Evolutionary conservation across 2,113 vertebrate species (phyloP).

Genomic region (Vulpes vulpes): DNA sequence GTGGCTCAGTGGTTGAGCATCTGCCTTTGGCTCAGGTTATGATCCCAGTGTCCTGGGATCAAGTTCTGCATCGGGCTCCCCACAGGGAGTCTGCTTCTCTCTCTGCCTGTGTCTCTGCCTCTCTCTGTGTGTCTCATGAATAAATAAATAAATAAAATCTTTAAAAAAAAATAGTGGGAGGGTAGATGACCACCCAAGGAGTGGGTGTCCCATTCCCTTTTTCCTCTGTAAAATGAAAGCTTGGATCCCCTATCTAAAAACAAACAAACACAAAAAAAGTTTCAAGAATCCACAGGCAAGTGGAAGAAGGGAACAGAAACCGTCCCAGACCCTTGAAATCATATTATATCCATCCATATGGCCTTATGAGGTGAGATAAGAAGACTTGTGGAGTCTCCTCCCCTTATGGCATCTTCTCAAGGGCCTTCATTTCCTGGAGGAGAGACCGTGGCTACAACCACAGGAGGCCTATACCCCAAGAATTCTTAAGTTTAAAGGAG

Average conservation of each 20-base stretch:
- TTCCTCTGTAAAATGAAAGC: not conserved
- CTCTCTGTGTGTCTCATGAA: too few relatives aligned
- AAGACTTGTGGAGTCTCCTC: not conserved
- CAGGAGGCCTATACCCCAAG: not conserved
- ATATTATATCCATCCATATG: not conserved
- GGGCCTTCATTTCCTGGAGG: not conserved
- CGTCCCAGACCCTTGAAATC: not conserved
- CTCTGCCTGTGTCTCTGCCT: too few relatives aligned
- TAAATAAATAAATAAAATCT: too few relatives aligned
- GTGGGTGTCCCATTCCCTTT: not conserved
- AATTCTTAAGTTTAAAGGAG: not conserved
- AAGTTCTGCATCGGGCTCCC: too few relatives aligned
- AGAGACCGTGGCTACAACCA: not conserved
- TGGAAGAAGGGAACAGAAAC: not conserved
- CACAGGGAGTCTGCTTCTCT: too few relatives aligned
- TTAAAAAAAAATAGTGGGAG: not conserved
- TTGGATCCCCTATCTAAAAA: not conserved
- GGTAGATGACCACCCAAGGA: too few relatives aligned
- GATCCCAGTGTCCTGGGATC: too few relatives aligned
- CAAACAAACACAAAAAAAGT: not conserved
- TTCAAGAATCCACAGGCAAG: not conserved
- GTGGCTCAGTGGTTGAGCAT: too few relatives aligned
- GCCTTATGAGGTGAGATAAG: not conserved
- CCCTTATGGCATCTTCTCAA: not conserved
- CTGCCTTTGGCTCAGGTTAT: too few relatives aligned